Evolutionary conservation across 2,888 invertebrate species (phyloP), one percentile per base, ranked within the genome.

Genomic region (Cryptocephalus primarius): DNA sequence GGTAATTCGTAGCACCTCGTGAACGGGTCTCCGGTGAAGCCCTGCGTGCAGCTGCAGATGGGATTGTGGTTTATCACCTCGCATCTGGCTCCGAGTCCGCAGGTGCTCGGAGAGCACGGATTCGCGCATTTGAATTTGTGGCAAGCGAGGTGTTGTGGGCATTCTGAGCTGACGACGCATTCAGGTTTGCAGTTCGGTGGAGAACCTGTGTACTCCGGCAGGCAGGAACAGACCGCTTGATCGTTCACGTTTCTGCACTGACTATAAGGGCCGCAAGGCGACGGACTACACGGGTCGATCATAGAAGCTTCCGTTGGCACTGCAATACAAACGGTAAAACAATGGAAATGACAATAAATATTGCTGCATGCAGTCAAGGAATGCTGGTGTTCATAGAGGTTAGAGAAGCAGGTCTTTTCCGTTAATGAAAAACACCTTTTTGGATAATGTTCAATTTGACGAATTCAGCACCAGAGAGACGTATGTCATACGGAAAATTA

Each of bases 141-240:
- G 64, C 88, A 88, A 42, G 85, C 84, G 66, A 74, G 78, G 62
- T 82, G 78, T 42, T 76, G 75, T 38, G 82, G 73, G 68, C 86
- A 88, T 61, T 88, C 85, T 2, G 84, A 79, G 65, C 83, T 85
- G 45, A 84, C 79, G 32, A 82, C 74, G 66, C 88, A 89, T 68
- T 88, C 88, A 10, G 86, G 86, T 56, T 79, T 75, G 63, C 88
- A 88, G 49, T 78, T 73, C 12, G 87, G 86, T 34, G 88, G 87
- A 47, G 78, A 78, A 46, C 87, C 87, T 48, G 74, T 73, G 61
- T 82, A 84, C 52, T 81, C 77, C 32, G 77, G 73, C 48, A 82
- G 70, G 63, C 88, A 89, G 10, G 83, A 80, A 62, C 88, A 89
- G 31, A 84, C 80, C 12, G 82, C 82, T 64, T 82, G 82, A 36